Base-by-base conservation (phyloP, 2,888 invertebrate species). In the Conistra vaccinii region DNA sequence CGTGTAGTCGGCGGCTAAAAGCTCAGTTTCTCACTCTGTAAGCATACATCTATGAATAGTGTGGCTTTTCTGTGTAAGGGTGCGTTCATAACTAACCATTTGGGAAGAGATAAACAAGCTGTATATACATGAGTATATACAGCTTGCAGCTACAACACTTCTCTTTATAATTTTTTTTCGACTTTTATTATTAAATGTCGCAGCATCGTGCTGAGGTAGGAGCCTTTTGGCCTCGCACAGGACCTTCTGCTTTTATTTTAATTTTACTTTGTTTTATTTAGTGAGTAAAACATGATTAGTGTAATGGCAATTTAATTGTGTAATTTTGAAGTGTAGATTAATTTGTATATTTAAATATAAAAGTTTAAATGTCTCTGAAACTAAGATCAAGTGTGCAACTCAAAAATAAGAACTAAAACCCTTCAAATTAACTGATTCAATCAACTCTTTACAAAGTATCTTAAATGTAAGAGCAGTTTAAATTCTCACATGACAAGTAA, bases 31-130 rank as follows among this genome's bases (percentile, higher is more conserved):
- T 51, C 20, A 45, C 9, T 58, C 26, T 42, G 66, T 57, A 42
- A 35, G 3, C 55, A 57, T 57, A 57, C 20, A 78, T 67, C 35
- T 67, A 73, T 58, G 14, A 57, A 62, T 69, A 61, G n/a, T 73
- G 55, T 62, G 53, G 20, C 48, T 29, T 67, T 72, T 23, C 3
- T 1, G 23, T 17, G 23, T 51, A 55, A 39, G 20, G 48, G 42
- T 55, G 17, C 9, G 10, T 17, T 14, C 12, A 51, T 69, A 58
- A 63, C 32, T 51, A 73, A 73, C 32, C 14, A 71, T 63, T 78
- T 57, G 20, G 6, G 51, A 45, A 45, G 42, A 60, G 39, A 35
- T 23, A 35, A 32, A 45, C 62, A 23, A 55, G 32, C 39, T 32
- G 29, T 35, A 53, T 10, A 74, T 1, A 58, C 23, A 61, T n/a